These are phyloP conservation scores for Meandrina meandrites DNA, from an alignment of 92 coral and sea anemone genomes.

Conservation along the genomic window DNA sequence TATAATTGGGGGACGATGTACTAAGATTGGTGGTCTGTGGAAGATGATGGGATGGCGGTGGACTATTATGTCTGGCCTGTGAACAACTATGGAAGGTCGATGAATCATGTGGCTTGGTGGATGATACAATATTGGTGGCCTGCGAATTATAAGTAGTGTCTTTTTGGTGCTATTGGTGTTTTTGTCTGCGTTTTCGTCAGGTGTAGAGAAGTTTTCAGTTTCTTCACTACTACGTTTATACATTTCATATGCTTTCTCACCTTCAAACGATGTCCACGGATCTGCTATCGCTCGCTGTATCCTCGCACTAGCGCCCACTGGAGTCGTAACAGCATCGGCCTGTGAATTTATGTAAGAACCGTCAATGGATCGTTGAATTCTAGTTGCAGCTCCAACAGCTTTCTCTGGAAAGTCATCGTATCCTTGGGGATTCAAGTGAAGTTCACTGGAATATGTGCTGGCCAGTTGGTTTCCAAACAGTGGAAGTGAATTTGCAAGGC, in stretches of 20 bases:
- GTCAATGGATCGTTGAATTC: constrained; percentile 26
- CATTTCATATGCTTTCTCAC: constrained; percentile 53
- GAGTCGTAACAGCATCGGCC: not conserved
- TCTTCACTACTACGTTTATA: constrained; percentile 43
- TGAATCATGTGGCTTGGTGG: constrained; percentile 98
- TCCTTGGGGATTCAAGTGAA: not conserved
- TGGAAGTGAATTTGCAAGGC: constrained; percentile 22
- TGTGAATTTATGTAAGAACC: not conserved
- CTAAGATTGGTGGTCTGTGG: constrained; percentile 91
- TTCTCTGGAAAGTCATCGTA: not conserved
- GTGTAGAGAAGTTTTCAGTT: constrained; percentile 38
- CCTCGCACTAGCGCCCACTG: constrained; percentile 57
- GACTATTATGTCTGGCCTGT: constrained; percentile 93
- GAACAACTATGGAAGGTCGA: constrained; percentile 93
- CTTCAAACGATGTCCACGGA: constrained; percentile 49
- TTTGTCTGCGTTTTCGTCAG: constrained; percentile 55
- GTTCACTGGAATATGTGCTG: not conserved
- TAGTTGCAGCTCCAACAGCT: not conserved
- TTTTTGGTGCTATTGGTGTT: constrained; percentile 74
- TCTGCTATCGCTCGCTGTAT: constrained; percentile 57
- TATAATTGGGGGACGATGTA: constrained; percentile 94
- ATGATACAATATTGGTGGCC: constrained; percentile 97
- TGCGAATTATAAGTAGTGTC: constrained; percentile 82
- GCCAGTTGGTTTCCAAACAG: not conserved
- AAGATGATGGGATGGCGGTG: constrained; percentile 95